Conservation (phyloP, 2,113 vertebrate species). For the Seriola aureovittata region DNA sequence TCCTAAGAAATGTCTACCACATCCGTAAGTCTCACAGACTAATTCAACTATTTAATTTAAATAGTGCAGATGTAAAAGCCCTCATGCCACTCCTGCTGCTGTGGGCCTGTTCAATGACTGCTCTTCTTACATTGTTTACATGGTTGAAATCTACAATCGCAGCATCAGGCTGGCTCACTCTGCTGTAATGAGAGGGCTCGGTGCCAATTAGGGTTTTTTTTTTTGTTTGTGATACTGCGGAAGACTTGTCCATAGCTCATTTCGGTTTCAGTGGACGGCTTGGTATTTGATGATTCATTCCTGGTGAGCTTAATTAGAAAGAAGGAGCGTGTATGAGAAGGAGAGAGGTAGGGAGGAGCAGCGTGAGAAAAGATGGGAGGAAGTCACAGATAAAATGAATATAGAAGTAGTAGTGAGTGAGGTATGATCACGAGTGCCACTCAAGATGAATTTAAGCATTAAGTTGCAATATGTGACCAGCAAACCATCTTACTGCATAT, state of each 20-base stretch:
- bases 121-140: constrained; percentile 14
- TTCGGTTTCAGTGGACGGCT: constrained; percentile 33
- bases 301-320: constrained; percentile 32
- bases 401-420: background rate
- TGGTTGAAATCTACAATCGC: constrained; percentile 6
- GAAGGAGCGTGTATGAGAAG: background rate
- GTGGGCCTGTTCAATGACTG: background rate
- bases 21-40: background rate
- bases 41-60: background rate
- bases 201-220: constrained; percentile 23
- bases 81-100: background rate
- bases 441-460: no score
- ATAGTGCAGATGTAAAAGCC: no score
- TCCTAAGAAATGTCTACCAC: background rate
- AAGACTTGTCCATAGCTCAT: constrained; percentile 34
- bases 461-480: background rate
- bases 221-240: constrained; percentile 31
- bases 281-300: constrained; percentile 35
- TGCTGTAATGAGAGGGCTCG: constrained; percentile 4
- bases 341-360: background rate
- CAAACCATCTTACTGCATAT: background rate
- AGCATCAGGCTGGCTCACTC: constrained; percentile 11
- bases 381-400: background rate
- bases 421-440: background rate
- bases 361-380: constrained; percentile 2